These are phyloP conservation scores for Drosophila ogumai DNA, from an alignment of 1,140 invertebrate genomes.

Conservation along the genomic window DNA sequence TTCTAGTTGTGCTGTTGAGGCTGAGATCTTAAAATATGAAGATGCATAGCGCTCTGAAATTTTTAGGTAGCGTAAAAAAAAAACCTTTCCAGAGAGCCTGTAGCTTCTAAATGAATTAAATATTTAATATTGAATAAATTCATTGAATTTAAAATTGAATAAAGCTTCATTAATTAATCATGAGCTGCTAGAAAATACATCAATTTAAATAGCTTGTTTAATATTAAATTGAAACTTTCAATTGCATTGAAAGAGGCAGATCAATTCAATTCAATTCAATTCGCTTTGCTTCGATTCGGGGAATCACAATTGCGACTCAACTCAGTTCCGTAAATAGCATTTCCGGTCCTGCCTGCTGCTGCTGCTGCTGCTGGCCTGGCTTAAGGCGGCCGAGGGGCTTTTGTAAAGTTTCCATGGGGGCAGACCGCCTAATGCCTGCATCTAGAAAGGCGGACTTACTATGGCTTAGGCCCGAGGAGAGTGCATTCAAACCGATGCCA, in stretches of 20 bases:
- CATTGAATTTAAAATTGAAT: too few species aligned
- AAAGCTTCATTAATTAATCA: too few species aligned
- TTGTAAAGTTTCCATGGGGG: constrained; percentile 6
- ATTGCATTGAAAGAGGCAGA: neutral
- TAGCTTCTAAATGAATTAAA: too few species aligned
- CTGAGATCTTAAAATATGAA: neutral
- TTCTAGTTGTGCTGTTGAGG: too few species aligned
- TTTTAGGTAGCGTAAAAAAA: neutral
- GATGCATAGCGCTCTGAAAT: neutral
- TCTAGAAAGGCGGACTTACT: neutral
- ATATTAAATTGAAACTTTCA: neutral
- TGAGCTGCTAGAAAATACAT: too few species aligned
- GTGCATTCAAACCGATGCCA: constrained; percentile 1
- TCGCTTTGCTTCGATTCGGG: neutral
- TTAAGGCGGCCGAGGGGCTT: neutral
- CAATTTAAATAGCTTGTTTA: neutral
- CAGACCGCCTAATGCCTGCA: constrained; percentile 7
- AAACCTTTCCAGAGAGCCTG: neutral
- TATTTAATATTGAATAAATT: too few species aligned
- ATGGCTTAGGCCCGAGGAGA: constrained; percentile 14
- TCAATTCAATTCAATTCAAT: neutral
- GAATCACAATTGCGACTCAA: neutral
- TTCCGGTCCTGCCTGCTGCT: neutral
- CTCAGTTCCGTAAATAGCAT: constrained; percentile 3
- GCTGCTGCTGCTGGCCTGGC: neutral